phyloP scores from a whole-genome alignment of 1,140 invertebrate species.

The Drosophila orosa region DNA sequence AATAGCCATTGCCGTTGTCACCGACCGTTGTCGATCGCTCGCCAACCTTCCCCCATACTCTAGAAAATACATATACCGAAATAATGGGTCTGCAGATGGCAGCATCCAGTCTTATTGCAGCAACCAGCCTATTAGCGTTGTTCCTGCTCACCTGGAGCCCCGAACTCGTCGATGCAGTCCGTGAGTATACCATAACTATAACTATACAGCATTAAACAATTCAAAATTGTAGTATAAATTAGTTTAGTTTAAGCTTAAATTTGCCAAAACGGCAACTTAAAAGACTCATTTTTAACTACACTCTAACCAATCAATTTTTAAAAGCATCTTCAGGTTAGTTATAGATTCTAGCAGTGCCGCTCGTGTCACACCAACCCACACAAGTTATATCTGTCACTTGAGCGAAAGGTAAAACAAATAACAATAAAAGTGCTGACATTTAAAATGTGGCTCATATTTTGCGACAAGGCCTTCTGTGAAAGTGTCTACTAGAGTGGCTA shows the following conservation, averaged over 20 bases:
- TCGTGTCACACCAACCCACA: neutral
- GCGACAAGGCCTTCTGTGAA: conserved; percentile 43
- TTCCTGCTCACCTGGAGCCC: conserved; percentile 78
- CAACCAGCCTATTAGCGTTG: conserved; percentile 63
- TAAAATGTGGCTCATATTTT: conserved; percentile 61
- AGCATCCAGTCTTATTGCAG: conserved; percentile 76
- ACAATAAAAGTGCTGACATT: conserved; percentile 64
- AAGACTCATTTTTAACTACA: neutral
- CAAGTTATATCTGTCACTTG: conserved; percentile 31
- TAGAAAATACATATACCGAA: conserved; percentile 37
- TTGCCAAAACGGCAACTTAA: neutral
- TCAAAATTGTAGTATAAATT: neutral
- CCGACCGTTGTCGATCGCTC: conserved; percentile 23
- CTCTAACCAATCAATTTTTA: neutral
- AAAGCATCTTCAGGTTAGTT: neutral
- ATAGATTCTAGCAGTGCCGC: conserved; percentile 14
- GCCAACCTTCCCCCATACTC: conserved; percentile 12
- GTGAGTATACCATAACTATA: conserved; percentile 64
- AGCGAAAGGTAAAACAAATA: conserved; percentile 45
- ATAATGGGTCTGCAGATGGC: conserved; percentile 84
- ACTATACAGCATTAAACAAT: neutral
- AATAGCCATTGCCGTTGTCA: conserved; percentile 43
- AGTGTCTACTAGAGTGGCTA: conserved; percentile 28
- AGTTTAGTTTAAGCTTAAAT: conserved; percentile 6
- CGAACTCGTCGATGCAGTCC: conserved; percentile 77